These are phyloP conservation scores for Dynastes maya DNA, from an alignment of 2,888 invertebrate genomes.

Conservation along the genomic window DNA sequence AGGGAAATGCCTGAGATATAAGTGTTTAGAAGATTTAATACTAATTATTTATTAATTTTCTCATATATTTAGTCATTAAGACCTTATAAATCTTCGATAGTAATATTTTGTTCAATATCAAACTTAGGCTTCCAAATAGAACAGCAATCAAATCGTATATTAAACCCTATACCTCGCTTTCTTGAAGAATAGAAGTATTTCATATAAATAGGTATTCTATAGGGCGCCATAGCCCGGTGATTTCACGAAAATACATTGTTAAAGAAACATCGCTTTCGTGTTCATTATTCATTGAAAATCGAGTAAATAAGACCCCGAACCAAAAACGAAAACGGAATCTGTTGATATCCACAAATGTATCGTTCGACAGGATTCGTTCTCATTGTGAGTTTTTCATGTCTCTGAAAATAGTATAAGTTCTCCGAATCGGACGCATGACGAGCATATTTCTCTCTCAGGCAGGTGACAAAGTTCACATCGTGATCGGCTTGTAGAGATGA, in stretches of 20 bases:
- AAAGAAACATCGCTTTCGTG: constrained; percentile 42
- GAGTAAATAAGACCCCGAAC: constrained; percentile 42
- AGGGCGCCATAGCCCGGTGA: constrained; percentile 25
- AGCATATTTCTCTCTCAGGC: constrained; percentile 44
- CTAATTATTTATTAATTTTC: no score
- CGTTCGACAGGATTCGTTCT: constrained; percentile 43
- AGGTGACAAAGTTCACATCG: constrained; percentile 48
- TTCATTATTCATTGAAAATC: constrained; percentile 45
- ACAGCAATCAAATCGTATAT: no score
- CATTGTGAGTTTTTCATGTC: constrained; percentile 41
- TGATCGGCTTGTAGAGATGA: neutral
- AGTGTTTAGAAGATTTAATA: no score
- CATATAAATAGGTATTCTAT: neutral
- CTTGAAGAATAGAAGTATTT: constrained; percentile 1
- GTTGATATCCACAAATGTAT: constrained; percentile 46
- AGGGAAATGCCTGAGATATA: no score
- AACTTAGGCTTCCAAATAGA: no score
- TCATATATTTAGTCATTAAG: no score
- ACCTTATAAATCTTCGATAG: no score
- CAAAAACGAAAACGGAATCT: constrained; percentile 39
- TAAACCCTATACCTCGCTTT: neutral
- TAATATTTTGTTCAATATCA: no score
- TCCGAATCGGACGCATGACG: constrained; percentile 43
- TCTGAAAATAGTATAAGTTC: constrained; percentile 48
- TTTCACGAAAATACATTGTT: constrained; percentile 39